Percentiles rank a stretch among this genome's conserved stretches.
These are phyloP conservation scores for Melanargia galathea DNA, from an alignment of 2,888 invertebrate species.

Conservation along the genomic window DNA sequence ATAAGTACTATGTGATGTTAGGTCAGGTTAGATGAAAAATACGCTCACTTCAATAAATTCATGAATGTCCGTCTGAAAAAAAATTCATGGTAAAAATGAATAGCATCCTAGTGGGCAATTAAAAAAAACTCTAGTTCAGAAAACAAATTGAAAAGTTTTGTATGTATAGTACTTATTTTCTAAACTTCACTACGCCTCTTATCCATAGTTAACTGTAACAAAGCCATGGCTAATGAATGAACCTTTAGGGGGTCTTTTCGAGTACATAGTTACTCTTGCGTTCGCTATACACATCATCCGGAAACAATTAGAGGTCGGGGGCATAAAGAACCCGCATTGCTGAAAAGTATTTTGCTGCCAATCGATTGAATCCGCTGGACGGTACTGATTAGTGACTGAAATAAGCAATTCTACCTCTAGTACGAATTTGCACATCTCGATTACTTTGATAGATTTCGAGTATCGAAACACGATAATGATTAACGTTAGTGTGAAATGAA, in stretches of 20 bases:
- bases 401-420: background rate
- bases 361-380: background rate
- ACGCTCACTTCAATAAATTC: too few relatives aligned
- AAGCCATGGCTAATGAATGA: constrained; percentile 28
- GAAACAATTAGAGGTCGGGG: constrained; percentile 30
- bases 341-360: background rate
- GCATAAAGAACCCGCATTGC: background rate
- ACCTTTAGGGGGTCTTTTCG: constrained; percentile 25
- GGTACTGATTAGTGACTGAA: background rate
- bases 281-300: constrained; percentile 36
- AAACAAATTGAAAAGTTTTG: background rate
- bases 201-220: constrained; percentile 3
- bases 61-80: too few relatives aligned
- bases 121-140: background rate
- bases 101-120: too few relatives aligned
- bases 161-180: too few relatives aligned
- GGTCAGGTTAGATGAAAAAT: too few relatives aligned
- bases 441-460: background rate
- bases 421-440: too few relatives aligned
- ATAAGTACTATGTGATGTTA: too few relatives aligned
- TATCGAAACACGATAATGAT: too few relatives aligned
- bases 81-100: too few relatives aligned
- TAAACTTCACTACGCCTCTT: background rate
- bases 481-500: too few relatives aligned
- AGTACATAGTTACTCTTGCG: constrained; percentile 34